phyloP scores from a whole-genome alignment of 1,140 invertebrate species.

The Anastrepha ludens region DNA sequence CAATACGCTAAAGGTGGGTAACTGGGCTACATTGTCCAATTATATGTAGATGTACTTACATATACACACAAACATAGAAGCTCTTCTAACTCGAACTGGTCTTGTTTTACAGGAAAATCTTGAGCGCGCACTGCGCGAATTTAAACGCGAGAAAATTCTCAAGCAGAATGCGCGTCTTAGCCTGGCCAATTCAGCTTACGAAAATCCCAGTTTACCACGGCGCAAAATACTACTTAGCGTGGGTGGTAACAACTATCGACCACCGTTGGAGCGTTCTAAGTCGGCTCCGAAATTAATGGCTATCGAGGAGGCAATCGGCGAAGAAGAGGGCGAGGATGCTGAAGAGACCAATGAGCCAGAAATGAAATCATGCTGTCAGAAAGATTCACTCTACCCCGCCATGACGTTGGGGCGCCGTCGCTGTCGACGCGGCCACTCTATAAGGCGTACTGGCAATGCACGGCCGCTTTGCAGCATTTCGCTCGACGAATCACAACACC shows the following conservation, averaged over 20 bases:
- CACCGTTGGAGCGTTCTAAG: constrained; percentile 94
- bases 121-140: constrained; percentile 92
- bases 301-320: constrained; percentile 93
- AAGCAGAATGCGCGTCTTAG: constrained; percentile 96
- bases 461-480: constrained; percentile 43
- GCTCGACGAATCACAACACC: constrained; percentile 37
- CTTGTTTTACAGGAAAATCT: constrained; percentile 77
- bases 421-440: constrained; percentile 72
- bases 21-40: not conserved
- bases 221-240: constrained; percentile 87
- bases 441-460: constrained; percentile 68
- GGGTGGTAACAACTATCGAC: constrained; percentile 88
- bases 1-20: constrained; percentile 78
- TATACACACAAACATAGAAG: not conserved
- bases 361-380: constrained; percentile 72
- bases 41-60: too few relatives aligned
- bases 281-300: constrained; percentile 95
- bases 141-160: constrained; percentile 93
- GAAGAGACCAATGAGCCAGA: constrained; percentile 73
- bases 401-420: constrained; percentile 74
- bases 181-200: constrained; percentile 89
- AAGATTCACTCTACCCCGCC: constrained; percentile 74
- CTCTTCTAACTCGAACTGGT: not conserved
- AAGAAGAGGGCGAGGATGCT: constrained; percentile 83
- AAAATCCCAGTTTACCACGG: constrained; percentile 87